phyloP scores from a whole-genome alignment of 2,797 vertebrate species.

The Meda fulgida region DNA sequence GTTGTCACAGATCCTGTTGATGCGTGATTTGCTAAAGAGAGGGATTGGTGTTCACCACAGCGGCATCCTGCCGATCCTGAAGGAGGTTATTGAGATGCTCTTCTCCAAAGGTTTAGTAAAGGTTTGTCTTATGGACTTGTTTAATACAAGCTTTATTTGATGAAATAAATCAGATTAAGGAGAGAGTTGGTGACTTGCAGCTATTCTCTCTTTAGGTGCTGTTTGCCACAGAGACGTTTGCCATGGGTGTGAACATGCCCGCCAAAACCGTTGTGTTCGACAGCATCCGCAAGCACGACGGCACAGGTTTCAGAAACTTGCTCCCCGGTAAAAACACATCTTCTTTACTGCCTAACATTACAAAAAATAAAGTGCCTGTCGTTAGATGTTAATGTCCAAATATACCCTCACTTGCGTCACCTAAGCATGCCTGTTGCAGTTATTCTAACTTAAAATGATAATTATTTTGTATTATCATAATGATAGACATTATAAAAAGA shows the following conservation, averaged over 20 bases:
- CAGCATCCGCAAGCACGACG: slow-evolving; percentile 91
- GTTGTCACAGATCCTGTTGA: slow-evolving; percentile 77
- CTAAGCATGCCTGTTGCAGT: neutral
- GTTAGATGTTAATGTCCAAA: neutral
- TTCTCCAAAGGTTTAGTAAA: slow-evolving; percentile 93
- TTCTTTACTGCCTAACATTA: neutral
- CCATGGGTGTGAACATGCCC: slow-evolving; percentile 96
- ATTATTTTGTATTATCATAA: slow-evolving; percentile 15
- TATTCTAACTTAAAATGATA: neutral
- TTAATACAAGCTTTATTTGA: neutral
- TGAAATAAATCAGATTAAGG: neutral
- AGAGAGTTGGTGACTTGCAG: neutral
- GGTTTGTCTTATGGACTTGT: slow-evolving; percentile 67
- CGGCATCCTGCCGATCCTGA: slow-evolving; percentile 92
- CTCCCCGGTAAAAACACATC: slow-evolving; percentile 79
- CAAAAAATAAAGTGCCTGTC: neutral
- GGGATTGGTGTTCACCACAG: slow-evolving; percentile 92
- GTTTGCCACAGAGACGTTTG: slow-evolving; percentile 93
- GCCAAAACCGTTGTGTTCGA: slow-evolving; percentile 93
- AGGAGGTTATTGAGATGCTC: slow-evolving; percentile 95
- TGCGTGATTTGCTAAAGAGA: slow-evolving; percentile 87
- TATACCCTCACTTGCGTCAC: neutral
- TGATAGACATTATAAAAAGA: neutral
- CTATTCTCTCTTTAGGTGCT: slow-evolving; percentile 78
- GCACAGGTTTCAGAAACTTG: slow-evolving; percentile 88